Base-by-base conservation (phyloP, 2,113 vertebrate genomes). In the Microtus ochrogaster region DNA sequence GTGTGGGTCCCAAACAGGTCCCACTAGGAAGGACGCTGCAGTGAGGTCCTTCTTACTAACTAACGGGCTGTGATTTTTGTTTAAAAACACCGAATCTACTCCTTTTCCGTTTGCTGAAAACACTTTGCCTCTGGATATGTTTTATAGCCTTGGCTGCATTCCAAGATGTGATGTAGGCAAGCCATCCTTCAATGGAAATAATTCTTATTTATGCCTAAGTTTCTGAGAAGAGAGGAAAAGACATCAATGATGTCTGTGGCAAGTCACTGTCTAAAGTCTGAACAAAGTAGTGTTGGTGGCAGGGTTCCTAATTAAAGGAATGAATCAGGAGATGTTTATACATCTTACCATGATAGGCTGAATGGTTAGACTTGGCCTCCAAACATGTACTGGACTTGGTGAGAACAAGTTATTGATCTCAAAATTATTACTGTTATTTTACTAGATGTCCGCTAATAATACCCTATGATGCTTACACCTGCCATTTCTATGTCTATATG, bases 31-130 rank as follows among this genome's bases (percentile, higher is more conserved):
- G 39, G 55, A 17, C 17, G 55, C 90, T 49, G 44, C 41, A 39
- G 47, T 49, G 24, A 88, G 66, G 24, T 68, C 33, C 63, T 96
- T 94, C 74, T 95, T 92, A 70, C 68, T 3, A 52, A 73, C 73
- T 52, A 4, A 55, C 14, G n/a, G 70, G 28, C 94, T 97, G 33
- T 91, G 94, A 82, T 97, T 94, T 17, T 88, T 97, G 92, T 98
- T 98, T 97, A 97, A 95, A 98, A 97, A 97, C 26, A 79, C 91
- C 94, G 96, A 97, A 97, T 97, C 95, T 86, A 96, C 55, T 98
- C 94, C 93, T 94, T 63, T 97, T 98, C 89, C 89, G 2, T 97
- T 97, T 98, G 97, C 94, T 97, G 97, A 88, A 76, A 96, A 97
- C 81, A 94, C 96, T 97, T 97, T 94, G 85, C 91, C 95, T 97